Evolutionary conservation across 2,888 invertebrate species (phyloP).

Genomic region (Ennomos erosarius): DNA sequence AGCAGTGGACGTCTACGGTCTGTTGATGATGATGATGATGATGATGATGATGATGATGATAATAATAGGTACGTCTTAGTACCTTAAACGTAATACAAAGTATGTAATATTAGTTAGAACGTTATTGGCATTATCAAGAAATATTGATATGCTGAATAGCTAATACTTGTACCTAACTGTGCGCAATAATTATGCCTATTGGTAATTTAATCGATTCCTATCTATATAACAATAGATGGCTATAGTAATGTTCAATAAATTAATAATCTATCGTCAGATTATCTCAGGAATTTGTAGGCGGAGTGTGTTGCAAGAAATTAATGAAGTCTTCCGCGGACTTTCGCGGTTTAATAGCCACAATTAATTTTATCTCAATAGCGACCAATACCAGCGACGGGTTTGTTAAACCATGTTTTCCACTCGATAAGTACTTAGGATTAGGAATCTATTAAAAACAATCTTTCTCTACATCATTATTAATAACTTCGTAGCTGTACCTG

Average conservation of each 20-base stretch:
- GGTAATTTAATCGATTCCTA: constrained; percentile 27
- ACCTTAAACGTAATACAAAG: too few species aligned
- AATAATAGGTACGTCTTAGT: too few species aligned
- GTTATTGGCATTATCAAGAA: too few species aligned
- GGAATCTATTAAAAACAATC: constrained; percentile 25
- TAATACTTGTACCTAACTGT: constrained; percentile 2
- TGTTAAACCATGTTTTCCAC: constrained; percentile 27
- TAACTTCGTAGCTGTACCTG: constrained; percentile 8
- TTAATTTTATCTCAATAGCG: constrained; percentile 82
- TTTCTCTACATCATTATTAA: constrained; percentile 17
- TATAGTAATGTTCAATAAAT: constrained; percentile 63
- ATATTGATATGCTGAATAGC: too few species aligned
- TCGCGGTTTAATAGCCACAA: constrained; percentile 79
- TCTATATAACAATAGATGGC: constrained; percentile 49
- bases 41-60: too few species aligned
- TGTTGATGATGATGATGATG: too few species aligned
- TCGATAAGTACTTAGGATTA: constrained; percentile 19
- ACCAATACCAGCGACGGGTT: constrained; percentile 50
- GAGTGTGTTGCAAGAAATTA: constrained; percentile 75
- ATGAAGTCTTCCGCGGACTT: constrained; percentile 81
- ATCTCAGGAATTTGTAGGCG: constrained; percentile 76
- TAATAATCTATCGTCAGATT: constrained; percentile 77
- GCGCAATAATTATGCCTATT: constrained; percentile 33
- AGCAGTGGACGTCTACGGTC: too few species aligned
- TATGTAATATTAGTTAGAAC: too few species aligned